Percentiles rank a stretch among this genome's conserved stretches.
phyloP scores from a whole-genome alignment of 1,140 invertebrate species.

The Apolygus lucorum region DNA sequence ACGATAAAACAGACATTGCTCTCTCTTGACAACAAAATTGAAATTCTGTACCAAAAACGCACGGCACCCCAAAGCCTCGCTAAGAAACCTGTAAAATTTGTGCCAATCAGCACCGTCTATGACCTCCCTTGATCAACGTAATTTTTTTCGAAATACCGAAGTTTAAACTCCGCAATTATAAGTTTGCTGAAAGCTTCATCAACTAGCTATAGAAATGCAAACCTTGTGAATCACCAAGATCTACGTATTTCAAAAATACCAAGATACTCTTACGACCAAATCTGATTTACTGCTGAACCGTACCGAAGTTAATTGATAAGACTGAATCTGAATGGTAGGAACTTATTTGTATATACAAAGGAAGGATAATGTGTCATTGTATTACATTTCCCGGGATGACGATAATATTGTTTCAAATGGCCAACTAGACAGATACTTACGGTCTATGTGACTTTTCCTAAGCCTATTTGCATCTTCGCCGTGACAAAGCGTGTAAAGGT shows the following conservation, averaged over 20 bases:
- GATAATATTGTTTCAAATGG: conserved; percentile 18
- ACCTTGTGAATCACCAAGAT: no score
- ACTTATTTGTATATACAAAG: no score
- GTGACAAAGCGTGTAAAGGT: conserved; percentile 87
- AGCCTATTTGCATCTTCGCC: conserved; percentile 89
- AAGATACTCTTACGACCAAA: no score
- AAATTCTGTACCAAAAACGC: neutral
- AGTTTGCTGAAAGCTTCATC: no score
- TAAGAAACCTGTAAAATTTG: neutral
- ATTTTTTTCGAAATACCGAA: neutral
- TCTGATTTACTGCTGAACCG: no score
- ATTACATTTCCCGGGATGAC: no score
- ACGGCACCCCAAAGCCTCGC: neutral
- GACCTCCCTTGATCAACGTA: neutral
- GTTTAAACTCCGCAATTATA: neutral
- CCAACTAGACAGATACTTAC: conserved; percentile 70
- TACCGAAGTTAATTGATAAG: no score
- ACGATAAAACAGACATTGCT: neutral
- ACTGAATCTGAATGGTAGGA: no score
- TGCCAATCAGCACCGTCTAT: neutral
- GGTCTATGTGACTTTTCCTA: conserved; percentile 83
- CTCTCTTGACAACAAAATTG: neutral
- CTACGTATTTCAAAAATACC: no score
- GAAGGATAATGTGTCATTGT: no score
- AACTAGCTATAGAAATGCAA: no score